These are phyloP conservation scores for Caenorhabditis afra DNA, from an alignment of 2,888 invertebrate genomes.

Conservation along the genomic window DNA sequence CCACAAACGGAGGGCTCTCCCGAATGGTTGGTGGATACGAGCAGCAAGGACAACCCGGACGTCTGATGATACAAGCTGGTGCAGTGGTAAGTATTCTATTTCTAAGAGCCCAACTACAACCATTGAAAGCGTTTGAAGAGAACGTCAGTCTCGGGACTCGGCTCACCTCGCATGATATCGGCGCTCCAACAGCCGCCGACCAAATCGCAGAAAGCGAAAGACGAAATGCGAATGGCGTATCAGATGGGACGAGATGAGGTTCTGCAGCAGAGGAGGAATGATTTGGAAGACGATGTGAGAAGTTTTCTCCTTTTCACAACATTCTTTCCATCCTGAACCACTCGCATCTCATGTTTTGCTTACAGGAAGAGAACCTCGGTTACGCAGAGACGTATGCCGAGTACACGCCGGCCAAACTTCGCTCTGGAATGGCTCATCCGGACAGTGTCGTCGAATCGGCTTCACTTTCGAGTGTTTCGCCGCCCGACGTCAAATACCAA, in stretches of 20 bases:
- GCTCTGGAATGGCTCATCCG: slow-evolving; percentile 92
- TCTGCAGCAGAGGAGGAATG: slow-evolving; percentile 41
- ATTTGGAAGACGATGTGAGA: slow-evolving; percentile 68
- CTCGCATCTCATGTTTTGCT: background rate
- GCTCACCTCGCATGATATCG: slow-evolving; percentile 26
- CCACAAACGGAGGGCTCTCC: slow-evolving; percentile 26
- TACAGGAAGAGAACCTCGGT: slow-evolving; percentile 93
- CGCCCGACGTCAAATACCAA: slow-evolving; percentile 83
- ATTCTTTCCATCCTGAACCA: background rate
- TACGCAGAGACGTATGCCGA: slow-evolving; percentile 98
- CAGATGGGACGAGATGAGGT: slow-evolving; percentile 60
- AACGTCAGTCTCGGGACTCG: slow-evolving; percentile 16
- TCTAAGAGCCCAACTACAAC: background rate
- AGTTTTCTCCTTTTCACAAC: background rate
- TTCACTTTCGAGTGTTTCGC: slow-evolving; percentile 87
- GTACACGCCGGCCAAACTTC: slow-evolving; percentile 93
- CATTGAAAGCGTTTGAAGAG: background rate
- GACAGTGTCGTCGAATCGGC: slow-evolving; percentile 99
- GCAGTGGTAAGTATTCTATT: background rate
- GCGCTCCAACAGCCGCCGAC: slow-evolving; percentile 38
- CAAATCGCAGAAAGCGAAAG: slow-evolving; percentile 69
- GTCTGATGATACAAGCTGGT: slow-evolving; percentile 24
- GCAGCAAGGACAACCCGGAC: slow-evolving; percentile 5
- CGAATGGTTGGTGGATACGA: slow-evolving; percentile 54
- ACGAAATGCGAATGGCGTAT: slow-evolving; percentile 70